A percentile compares a stretch with the other conserved stretches of the same genome.
Evolutionary conservation across 2,797 vertebrate genomes (phyloP).

Genomic region (Myotis myotis): DNA sequence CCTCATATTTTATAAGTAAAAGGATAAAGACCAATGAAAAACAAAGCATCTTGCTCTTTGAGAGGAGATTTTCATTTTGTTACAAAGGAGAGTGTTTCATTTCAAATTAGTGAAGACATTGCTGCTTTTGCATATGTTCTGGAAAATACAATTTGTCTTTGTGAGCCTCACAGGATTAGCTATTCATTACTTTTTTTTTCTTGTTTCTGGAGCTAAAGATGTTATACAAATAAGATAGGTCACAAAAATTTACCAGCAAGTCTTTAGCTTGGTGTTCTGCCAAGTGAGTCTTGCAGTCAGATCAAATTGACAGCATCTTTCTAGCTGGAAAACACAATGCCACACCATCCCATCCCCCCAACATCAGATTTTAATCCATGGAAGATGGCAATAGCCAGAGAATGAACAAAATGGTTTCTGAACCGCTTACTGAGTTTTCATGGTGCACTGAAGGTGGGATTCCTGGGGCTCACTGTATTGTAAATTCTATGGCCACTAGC

Average conservation of each 20-base stretch:
- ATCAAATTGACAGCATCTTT: slow-evolving; percentile 35
- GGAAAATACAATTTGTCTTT: slow-evolving; percentile 30
- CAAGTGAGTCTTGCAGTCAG: slow-evolving; percentile 20
- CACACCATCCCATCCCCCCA: not conserved
- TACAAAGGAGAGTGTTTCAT: slow-evolving; percentile 51
- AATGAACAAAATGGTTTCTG: not conserved
- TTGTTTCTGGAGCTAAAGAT: slow-evolving; percentile 47
- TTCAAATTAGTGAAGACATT: slow-evolving; percentile 36
- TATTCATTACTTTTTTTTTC: slow-evolving; percentile 8
- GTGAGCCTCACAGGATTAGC: not conserved
- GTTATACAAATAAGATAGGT: not conserved
- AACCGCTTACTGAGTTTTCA: slow-evolving; percentile 15
- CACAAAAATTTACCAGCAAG: not conserved
- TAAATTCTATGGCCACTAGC: slow-evolving; percentile 1
- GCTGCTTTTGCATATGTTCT: slow-evolving; percentile 35
- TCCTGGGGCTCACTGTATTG: not conserved
- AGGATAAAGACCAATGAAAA: not conserved
- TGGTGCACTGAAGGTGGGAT: not conserved
- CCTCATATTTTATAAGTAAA: not conserved
- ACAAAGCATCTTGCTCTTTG: slow-evolving; percentile 19
- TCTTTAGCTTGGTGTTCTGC: slow-evolving; percentile 42
- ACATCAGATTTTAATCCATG: not conserved
- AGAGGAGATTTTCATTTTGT: slow-evolving; percentile 59
- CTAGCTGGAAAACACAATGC: not conserved
- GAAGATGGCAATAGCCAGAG: not conserved